Evolutionary conservation across 2,888 invertebrate genomes (phyloP).

Genomic region (Tinea pellionella): DNA sequence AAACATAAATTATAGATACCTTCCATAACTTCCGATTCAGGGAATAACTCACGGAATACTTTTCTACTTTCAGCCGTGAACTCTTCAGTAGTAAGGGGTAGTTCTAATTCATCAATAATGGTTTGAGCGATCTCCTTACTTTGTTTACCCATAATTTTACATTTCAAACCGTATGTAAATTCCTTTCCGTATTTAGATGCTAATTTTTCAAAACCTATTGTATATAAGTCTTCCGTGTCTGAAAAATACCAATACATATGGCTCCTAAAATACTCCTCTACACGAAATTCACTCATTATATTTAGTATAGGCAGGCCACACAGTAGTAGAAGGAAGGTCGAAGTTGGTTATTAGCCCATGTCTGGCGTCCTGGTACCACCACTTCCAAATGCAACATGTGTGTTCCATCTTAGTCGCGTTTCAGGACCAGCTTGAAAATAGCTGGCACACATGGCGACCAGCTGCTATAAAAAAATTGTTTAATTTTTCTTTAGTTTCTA

Average conservation of each 20-base stretch:
- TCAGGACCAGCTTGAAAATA: too few relatives aligned
- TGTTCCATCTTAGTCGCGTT: too few relatives aligned
- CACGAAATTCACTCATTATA: too few relatives aligned
- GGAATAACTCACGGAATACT: constrained; percentile 71
- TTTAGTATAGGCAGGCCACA: too few relatives aligned
- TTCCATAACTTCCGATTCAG: constrained; percentile 73
- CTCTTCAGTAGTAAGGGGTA: constrained; percentile 76
- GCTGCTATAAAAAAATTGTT: too few relatives aligned
- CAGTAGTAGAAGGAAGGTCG: too few relatives aligned
- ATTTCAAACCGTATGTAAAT: constrained; percentile 84
- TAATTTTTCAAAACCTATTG: constrained; percentile 76
- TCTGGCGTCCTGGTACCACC: too few relatives aligned
- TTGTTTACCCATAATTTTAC: constrained; percentile 78
- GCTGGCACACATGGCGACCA: too few relatives aligned
- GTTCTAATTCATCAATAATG: constrained; percentile 69
- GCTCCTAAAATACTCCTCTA: too few relatives aligned
- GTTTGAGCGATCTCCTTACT: constrained; percentile 70
- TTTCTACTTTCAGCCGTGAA: constrained; percentile 69
- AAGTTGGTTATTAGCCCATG: too few relatives aligned
- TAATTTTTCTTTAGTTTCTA: too few relatives aligned
- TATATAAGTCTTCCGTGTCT: constrained; percentile 87
- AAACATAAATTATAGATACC: constrained; percentile 52
- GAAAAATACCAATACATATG: constrained; percentile 32
- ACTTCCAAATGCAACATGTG: too few relatives aligned
- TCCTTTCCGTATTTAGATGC: constrained; percentile 76